Conservation (phyloP, 1,140 invertebrate genomes). For the Dreissena polymorpha region DNA sequence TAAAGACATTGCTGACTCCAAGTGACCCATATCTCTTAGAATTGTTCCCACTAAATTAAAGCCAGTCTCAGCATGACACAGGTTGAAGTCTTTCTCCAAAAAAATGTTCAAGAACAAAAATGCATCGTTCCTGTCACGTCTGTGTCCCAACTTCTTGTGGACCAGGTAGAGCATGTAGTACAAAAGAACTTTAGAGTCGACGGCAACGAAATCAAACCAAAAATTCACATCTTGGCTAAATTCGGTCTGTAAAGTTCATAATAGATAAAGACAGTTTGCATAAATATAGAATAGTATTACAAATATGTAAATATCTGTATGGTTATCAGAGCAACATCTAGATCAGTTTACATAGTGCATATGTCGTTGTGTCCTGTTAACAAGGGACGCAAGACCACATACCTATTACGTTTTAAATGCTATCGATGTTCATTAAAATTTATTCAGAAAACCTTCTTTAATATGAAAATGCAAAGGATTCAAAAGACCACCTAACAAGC, state of each 20-base stretch:
- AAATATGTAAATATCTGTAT: background rate
- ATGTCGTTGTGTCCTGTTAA: too few species aligned
- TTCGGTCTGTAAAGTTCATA: background rate
- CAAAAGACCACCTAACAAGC: background rate
- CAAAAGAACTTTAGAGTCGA: background rate
- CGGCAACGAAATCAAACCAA: background rate
- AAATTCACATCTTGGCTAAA: background rate
- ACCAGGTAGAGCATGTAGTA: background rate
- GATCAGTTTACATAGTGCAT: too few species aligned
- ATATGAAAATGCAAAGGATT: background rate
- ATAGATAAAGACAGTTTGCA: background rate
- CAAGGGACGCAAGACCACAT: too few species aligned
- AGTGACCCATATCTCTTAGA: background rate
- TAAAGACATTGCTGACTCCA: background rate
- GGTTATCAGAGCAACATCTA: too few species aligned
- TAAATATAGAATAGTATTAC: background rate
- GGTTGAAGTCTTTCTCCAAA: background rate
- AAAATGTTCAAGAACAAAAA: background rate
- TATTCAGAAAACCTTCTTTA: background rate
- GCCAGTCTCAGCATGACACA: background rate
- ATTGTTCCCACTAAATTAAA: background rate
- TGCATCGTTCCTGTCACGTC: background rate
- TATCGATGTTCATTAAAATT: too few species aligned
- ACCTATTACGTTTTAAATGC: too few species aligned
- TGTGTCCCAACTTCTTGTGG: background rate